These are phyloP conservation scores for Parnassius glacialis DNA, from an alignment of 2,888 invertebrate genomes.

Conservation along the genomic window DNA sequence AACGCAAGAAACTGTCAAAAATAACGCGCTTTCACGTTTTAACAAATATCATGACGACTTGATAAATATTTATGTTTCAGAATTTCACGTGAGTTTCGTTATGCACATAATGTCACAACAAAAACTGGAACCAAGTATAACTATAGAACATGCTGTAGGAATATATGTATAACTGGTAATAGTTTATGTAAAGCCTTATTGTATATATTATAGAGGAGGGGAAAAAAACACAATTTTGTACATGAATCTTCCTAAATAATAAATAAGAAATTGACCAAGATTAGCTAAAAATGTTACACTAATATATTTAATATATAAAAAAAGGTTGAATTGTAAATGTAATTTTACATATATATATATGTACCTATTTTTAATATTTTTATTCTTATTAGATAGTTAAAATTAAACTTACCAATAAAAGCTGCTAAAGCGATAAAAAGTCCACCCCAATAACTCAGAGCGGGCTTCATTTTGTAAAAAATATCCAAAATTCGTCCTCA, in stretches of 20 bases:
- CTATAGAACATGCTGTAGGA: too few species aligned
- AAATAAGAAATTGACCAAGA: too few species aligned
- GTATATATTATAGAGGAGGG: too few species aligned
- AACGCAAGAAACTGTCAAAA: conserved; percentile 5
- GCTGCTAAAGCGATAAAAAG: conserved; percentile 54
- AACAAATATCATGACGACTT: background rate
- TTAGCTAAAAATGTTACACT: too few species aligned
- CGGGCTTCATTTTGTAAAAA: conserved; percentile 57
- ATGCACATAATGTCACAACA: background rate
- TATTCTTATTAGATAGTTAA: background rate
- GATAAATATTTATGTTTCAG: conserved; percentile 17
- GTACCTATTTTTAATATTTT: too few species aligned
- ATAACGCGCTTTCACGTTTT: conserved; percentile 3
- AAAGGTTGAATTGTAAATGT: too few species aligned
- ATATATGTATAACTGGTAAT: too few species aligned
- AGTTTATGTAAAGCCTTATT: too few species aligned
- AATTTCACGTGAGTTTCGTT: conserved; percentile 8
- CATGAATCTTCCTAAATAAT: too few species aligned
- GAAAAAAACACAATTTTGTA: too few species aligned
- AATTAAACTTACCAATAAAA: conserved; percentile 53
- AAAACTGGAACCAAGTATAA: background rate
- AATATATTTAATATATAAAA: too few species aligned
- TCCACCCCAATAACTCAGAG: conserved; percentile 50
- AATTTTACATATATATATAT: too few species aligned
- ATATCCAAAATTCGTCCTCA: conserved; percentile 52